Conservation (phyloP, 2,113 vertebrate genomes). For the Petromus typicus region DNA sequence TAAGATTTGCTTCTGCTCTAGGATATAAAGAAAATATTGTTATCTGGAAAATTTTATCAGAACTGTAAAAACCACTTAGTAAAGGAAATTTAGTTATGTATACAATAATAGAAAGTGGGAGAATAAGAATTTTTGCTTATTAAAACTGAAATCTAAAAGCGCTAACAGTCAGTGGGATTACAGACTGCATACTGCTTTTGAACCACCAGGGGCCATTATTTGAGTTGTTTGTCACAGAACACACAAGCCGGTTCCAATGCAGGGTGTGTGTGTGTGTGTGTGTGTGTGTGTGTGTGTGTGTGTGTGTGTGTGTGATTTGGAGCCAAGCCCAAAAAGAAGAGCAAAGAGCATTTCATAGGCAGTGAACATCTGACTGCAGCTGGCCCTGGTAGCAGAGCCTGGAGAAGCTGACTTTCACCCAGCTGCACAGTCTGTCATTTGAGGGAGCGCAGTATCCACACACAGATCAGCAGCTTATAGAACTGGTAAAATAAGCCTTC, state of each 20-base stretch:
- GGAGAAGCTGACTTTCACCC: neutral
- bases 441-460: accelerated
- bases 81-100: neutral
- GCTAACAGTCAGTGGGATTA: too few species aligned
- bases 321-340: neutral
- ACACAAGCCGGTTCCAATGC: neutral
- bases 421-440: neutral
- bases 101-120: neutral
- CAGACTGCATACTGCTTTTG: neutral
- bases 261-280: neutral
- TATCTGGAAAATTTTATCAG: neutral
- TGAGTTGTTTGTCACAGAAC: neutral
- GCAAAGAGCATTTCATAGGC: neutral
- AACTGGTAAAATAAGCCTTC: neutral
- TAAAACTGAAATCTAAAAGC: neutral
- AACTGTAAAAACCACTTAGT: neutral
- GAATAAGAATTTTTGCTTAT: neutral
- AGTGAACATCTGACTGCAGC: neutral
- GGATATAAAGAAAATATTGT: neutral
- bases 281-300: neutral
- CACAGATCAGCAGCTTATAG: neutral
- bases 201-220: constrained; percentile 41
- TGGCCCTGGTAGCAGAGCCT: neutral
- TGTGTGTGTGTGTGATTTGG: neutral
- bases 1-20: neutral